phyloP scores from a whole-genome alignment of 2,888 invertebrate species.

The Merodon equestris region DNA sequence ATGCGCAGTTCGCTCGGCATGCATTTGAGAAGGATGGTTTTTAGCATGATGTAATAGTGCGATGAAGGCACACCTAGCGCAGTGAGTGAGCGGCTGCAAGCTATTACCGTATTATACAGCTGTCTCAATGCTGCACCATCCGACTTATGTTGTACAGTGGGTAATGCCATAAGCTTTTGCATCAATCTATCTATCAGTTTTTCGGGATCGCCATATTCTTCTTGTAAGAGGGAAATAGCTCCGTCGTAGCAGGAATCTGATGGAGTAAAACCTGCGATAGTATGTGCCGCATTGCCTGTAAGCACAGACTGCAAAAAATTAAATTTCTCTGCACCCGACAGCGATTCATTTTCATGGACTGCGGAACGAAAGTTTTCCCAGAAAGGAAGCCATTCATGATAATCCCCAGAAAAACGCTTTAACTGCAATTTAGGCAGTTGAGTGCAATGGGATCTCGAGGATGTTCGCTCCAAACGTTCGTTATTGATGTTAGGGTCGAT shows the following conservation, averaged over 20 bases:
- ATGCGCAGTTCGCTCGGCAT: constrained; percentile 14
- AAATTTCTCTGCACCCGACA: constrained; percentile 26
- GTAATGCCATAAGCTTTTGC: constrained; percentile 11
- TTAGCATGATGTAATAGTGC: constrained; percentile 34
- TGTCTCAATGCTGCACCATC: constrained; percentile 15
- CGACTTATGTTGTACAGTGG: constrained; percentile 14
- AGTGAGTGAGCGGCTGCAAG: background rate
- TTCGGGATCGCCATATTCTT: constrained; percentile 34
- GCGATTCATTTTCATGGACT: constrained; percentile 23
- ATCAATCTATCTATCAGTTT: no score
- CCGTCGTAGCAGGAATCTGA: constrained; percentile 30
- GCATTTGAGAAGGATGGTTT: constrained; percentile 17
- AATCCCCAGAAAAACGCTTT: no score
- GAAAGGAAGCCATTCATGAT: no score
- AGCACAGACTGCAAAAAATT: constrained; percentile 29
- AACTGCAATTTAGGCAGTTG: no score
- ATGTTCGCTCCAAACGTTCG: no score
- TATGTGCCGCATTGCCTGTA: constrained; percentile 1
- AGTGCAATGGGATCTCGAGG: no score
- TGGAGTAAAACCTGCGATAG: constrained; percentile 28
- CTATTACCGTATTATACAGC: constrained; percentile 26
- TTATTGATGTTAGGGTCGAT: no score
- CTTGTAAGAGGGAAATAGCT: constrained; percentile 20
- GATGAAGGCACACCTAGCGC: constrained; percentile 3
- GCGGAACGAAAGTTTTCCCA: no score